These are phyloP conservation scores for Oncorhynchus gorbuscha DNA, from an alignment of 2,113 vertebrate species.

Conservation along the genomic window DNA sequence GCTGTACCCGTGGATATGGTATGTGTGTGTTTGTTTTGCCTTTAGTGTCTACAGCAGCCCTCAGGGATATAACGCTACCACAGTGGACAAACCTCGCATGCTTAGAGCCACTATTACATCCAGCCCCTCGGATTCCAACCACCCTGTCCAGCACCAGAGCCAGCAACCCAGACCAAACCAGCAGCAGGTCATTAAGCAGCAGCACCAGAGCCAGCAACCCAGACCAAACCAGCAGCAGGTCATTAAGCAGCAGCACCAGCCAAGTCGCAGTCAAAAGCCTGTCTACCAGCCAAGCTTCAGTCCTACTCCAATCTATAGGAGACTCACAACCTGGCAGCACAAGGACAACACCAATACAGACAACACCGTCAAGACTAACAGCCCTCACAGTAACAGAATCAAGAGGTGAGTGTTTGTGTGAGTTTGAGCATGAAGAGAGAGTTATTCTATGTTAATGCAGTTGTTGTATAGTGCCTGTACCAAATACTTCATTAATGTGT, in stretches of 20 bases:
- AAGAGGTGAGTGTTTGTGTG: neutral
- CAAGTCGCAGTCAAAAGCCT: neutral
- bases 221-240: neutral
- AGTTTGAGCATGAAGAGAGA: neutral
- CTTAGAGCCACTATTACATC: constrained; percentile 40
- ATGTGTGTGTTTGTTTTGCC: constrained; percentile 22
- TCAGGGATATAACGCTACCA: constrained; percentile 32
- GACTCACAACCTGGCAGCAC: neutral
- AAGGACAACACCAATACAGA: constrained; percentile 2
- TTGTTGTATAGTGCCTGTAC: too few species aligned
- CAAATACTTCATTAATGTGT: too few species aligned
- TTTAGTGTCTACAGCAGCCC: constrained; percentile 30
- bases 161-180: neutral
- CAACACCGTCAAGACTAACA: neutral
- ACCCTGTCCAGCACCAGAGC: too few species aligned
- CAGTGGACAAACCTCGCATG: constrained; percentile 34
- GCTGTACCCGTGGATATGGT: neutral
- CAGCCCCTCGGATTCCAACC: constrained; percentile 6
- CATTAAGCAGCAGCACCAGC: neutral
- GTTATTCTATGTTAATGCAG: too few species aligned
- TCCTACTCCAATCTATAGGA: neutral
- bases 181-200: neutral
- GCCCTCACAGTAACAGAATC: neutral
- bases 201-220: neutral
- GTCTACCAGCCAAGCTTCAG: neutral